A percentile compares a stretch with the other conserved stretches of the same genome.
Conservation (phyloP, 1,140 invertebrate species). For the Steinernema khuongi region DNA sequence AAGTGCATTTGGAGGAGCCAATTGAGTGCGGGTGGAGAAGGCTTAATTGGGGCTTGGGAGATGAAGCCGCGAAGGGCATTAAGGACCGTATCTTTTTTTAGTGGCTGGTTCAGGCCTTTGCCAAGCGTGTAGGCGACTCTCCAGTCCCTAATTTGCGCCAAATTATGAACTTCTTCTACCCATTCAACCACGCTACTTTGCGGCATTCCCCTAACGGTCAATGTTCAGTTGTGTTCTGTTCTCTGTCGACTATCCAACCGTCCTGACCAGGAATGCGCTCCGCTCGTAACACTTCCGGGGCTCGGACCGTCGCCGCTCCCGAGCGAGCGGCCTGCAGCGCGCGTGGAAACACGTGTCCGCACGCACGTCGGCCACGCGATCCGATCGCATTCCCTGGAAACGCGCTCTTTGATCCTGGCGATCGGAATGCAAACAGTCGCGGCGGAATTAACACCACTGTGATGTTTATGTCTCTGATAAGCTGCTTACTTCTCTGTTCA, state of each 20-base stretch:
- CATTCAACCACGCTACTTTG: no score
- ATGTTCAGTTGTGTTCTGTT: no score
- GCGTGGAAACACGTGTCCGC: constrained; percentile 1
- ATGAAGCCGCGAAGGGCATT: neutral
- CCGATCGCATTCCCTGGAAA: neutral
- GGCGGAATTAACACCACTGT: no score
- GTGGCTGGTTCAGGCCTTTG: no score
- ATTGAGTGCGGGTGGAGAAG: neutral
- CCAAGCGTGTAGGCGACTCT: no score
- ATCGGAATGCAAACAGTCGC: neutral
- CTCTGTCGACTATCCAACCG: no score
- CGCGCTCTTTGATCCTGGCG: constrained; percentile 5
- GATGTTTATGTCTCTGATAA: neutral
- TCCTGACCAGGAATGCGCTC: neutral
- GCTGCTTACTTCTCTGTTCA: neutral
- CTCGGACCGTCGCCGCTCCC: neutral
- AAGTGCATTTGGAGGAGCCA: neutral
- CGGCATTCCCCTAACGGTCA: no score
- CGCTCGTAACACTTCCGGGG: neutral
- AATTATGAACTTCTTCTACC: no score
- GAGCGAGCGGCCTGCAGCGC: neutral
- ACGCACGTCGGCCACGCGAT: neutral
- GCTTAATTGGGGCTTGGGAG: no score
- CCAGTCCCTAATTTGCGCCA: no score
- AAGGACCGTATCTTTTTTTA: no score